phyloP scores from a whole-genome alignment of 2,888 invertebrate genomes.

The Diachrysia chrysitis region DNA sequence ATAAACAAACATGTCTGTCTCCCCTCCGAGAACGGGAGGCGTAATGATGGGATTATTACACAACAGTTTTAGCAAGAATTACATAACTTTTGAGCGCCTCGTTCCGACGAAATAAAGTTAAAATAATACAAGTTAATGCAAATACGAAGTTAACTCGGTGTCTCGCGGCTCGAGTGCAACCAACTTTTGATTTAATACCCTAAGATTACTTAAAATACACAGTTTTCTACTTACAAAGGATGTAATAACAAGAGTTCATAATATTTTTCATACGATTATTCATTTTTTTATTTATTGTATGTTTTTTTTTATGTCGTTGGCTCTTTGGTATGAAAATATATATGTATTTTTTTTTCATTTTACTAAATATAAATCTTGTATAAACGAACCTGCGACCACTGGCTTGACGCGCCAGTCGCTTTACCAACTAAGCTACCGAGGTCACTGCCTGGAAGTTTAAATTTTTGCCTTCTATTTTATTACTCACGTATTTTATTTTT shows the following conservation, averaged over 20 bases:
- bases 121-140: constrained; percentile 49
- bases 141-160: constrained; percentile 38
- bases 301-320: too few relatives aligned
- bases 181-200: constrained; percentile 52
- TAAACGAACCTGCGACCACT: too few relatives aligned
- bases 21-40: background rate
- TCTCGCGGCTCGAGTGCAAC: constrained; percentile 39
- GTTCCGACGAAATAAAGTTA: constrained; percentile 20
- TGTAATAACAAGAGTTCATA: background rate
- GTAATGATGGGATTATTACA: constrained; percentile 2
- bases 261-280: background rate
- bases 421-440: too few relatives aligned
- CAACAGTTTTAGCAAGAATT: constrained; percentile 22
- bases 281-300: too few relatives aligned
- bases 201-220: constrained; percentile 44
- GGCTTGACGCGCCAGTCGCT: too few relatives aligned
- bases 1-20: background rate
- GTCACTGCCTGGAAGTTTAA: too few relatives aligned
- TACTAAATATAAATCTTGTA: too few relatives aligned
- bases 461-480: too few relatives aligned
- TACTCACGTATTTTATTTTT: too few relatives aligned
- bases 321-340: too few relatives aligned
- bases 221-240: constrained; percentile 39
- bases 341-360: too few relatives aligned
- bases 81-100: constrained; percentile 9